Evolutionary conservation across 2,113 vertebrate species (phyloP).

Genomic region (Lampris megalopsis): DNA sequence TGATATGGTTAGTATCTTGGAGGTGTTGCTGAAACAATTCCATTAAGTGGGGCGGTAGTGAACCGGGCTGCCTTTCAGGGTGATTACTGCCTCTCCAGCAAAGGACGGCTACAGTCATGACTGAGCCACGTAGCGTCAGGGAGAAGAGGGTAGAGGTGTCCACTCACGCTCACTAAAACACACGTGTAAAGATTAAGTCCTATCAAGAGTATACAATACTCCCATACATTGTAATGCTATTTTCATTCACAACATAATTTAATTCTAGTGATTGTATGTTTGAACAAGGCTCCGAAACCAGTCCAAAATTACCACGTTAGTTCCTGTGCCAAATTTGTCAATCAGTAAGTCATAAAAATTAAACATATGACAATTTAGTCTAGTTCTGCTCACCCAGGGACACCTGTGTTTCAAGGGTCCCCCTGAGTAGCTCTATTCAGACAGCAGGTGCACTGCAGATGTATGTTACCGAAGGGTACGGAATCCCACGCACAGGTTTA

Average conservation of each 20-base stretch:
- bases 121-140: conserved; percentile 53
- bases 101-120: conserved; percentile 61
- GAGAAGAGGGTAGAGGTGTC: conserved; percentile 36
- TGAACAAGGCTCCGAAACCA: neutral
- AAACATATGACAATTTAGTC: neutral
- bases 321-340: conserved; percentile 11
- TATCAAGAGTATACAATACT: conserved; percentile 31
- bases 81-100: conserved; percentile 73
- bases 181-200: neutral
- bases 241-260: conserved; percentile 27
- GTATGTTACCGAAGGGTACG: conserved; percentile 49
- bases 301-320: neutral
- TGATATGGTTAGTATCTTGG: conserved; percentile 58
- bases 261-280: neutral
- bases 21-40: conserved; percentile 72
- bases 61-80: conserved; percentile 73
- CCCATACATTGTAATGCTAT: neutral
- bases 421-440: conserved; percentile 45
- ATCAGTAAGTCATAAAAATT: neutral
- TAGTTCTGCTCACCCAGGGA: neutral
- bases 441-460: conserved; percentile 55
- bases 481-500: conserved; percentile 51
- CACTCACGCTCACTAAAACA: conserved; percentile 28
- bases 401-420: conserved; percentile 36
- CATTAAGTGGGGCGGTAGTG: conserved; percentile 67